These are phyloP conservation scores for Siniperca knerii DNA, from an alignment of 2,113 vertebrate species.

Conservation along the genomic window DNA sequence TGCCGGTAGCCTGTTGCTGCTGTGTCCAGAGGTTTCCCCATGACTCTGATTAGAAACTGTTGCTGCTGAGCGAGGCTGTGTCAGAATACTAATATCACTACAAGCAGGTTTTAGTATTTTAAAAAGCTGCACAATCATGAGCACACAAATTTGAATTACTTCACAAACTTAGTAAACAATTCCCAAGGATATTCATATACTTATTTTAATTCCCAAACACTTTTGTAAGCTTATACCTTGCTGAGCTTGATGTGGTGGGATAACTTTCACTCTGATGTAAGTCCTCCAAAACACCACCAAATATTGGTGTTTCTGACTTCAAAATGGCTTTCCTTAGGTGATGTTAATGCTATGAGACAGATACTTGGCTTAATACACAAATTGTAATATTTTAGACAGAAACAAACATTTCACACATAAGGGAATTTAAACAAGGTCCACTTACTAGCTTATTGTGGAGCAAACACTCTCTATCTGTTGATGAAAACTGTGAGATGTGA, in stretches of 20 bases:
- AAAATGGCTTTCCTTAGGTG: not conserved
- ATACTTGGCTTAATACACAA: not conserved
- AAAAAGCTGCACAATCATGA: not conserved
- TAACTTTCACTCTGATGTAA: not conserved
- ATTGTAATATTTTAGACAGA: not conserved
- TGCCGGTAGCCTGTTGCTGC: not conserved
- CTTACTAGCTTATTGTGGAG: too few species aligned
- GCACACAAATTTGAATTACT: not conserved
- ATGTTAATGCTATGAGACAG: not conserved
- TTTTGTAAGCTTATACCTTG: not conserved
- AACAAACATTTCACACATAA: not conserved
- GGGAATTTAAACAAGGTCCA: not conserved
- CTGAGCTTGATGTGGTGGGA: not conserved
- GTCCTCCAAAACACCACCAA: not conserved
- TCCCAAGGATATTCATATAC: not conserved
- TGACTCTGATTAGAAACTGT: conserved; percentile 22
- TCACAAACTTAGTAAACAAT: not conserved
- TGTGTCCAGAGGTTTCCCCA: conserved; percentile 34
- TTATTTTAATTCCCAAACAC: not conserved
- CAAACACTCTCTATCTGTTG: not conserved
- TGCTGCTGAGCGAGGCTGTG: not conserved
- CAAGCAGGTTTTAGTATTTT: not conserved
- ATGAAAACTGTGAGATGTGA: not conserved
- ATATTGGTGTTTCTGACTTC: not conserved
- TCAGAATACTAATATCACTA: conserved; percentile 19